Conservation (phyloP, 2,113 vertebrate genomes). For the Turdus rufiventris region DNA sequence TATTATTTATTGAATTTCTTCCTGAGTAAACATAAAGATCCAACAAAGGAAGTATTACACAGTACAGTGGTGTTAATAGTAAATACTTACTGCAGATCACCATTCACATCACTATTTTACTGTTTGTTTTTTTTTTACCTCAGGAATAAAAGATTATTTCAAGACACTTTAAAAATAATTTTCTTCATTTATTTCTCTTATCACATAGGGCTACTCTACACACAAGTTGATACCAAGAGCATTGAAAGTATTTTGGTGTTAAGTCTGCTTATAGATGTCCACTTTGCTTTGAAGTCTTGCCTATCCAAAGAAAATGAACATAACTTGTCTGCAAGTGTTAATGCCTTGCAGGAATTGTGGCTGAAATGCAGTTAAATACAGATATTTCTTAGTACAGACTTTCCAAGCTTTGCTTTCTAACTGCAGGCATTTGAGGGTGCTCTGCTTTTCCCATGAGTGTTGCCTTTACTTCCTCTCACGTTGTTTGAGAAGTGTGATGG, state of each 20-base stretch:
- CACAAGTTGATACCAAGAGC: not conserved
- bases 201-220: not conserved
- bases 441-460: not conserved
- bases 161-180: not conserved
- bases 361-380: not conserved
- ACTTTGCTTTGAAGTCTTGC: constrained; percentile 12
- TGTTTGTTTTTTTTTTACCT: not conserved
- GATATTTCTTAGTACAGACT: not conserved
- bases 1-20: constrained; percentile 25
- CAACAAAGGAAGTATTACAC: not conserved
- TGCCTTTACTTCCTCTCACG: not conserved
- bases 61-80: not conserved
- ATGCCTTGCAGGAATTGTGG: not conserved
- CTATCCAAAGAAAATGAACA: not conserved
- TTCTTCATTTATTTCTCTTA: not conserved
- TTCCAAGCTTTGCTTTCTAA: not conserved
- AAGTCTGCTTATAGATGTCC: not conserved
- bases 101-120: not conserved
- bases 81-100: not conserved
- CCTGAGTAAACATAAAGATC: constrained; percentile 6
- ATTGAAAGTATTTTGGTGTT: not conserved
- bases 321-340: not conserved
- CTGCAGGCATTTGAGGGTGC: not conserved
- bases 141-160: not conserved
- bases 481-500: accelerated